phyloP scores from a whole-genome alignment of 1,140 invertebrate species.

The Microplitis mediator region DNA sequence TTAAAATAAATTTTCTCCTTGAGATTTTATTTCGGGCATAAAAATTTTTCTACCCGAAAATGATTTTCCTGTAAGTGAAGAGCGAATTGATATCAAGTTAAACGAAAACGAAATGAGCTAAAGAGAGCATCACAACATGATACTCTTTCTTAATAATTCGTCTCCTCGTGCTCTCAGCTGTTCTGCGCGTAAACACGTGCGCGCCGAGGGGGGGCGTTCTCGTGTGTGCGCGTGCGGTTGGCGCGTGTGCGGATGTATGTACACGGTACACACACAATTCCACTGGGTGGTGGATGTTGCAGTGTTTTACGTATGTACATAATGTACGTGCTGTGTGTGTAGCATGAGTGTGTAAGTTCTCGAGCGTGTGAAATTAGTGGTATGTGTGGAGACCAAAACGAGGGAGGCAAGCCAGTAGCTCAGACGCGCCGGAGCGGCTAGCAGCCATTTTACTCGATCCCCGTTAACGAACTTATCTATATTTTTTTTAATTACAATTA shows the following conservation, averaged over 20 bases:
- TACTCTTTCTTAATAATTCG: background rate
- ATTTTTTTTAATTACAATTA: background rate
- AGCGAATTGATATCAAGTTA: too few relatives aligned
- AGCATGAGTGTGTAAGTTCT: constrained; percentile 15
- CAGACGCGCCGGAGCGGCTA: constrained; percentile 60
- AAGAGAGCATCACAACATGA: background rate
- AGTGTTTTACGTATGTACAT: constrained; percentile 3
- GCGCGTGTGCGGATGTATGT: constrained; percentile 27
- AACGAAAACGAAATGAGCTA: too few relatives aligned
- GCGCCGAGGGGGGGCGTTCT: constrained; percentile 43
- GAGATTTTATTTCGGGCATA: too few relatives aligned
- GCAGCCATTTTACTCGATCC: constrained; percentile 61
- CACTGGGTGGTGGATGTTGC: background rate
- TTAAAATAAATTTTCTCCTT: too few relatives aligned
- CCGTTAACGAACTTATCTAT: constrained; percentile 34
- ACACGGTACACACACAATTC: background rate
- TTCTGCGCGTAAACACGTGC: constrained; percentile 60
- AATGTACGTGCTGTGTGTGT: background rate
- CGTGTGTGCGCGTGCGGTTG: constrained; percentile 32
- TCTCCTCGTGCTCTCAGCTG: constrained; percentile 52
- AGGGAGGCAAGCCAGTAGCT: constrained; percentile 62
- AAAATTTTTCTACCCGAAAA: too few relatives aligned
- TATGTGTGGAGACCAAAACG: constrained; percentile 58
- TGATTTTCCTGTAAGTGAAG: too few relatives aligned
- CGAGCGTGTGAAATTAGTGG: constrained; percentile 48